Base-by-base conservation (phyloP, 2,888 invertebrate genomes). In the Drosophila picticornis region DNA sequence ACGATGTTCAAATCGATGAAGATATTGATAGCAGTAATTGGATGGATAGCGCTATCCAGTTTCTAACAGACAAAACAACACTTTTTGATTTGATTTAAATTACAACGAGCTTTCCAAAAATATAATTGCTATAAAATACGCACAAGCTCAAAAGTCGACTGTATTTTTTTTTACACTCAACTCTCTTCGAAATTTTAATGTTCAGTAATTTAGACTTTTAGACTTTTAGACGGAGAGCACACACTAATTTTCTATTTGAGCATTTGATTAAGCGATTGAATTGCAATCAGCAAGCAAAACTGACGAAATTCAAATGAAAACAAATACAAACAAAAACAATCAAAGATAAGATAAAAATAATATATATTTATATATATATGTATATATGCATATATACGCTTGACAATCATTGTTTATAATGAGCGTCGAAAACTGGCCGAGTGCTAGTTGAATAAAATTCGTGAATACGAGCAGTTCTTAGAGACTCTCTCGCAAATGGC, bases 1-100 rank as follows among this genome's bases (percentile, higher is more conserved):
- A 87, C 50, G 75, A 86, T 48, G 83, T 91, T 0, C 77, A 91
- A 65, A 69, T 93, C 25, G 90, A 84, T 61, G 80, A 88, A 52
- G 75, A 73, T 25, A 83, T 91, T 25, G 72, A 83, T 29, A 10
- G 43, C 13, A 50, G 43, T 1, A 40, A 22, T 13, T 79, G 80
- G 80, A 50, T 58, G 4, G n/a, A 64, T 9, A 50, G 29, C 19
- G 56, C 61, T 4, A 2, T 6, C 6, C 6, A n/a, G 10, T 66
- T 59, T 38, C 0, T 68, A 16, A 36, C 31, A 2, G n/a, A 51
- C 2, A 19, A 32, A 16, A 25, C 34, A 4, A 16, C 3, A 7
- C 16, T 31, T 1, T 68, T 16, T 9, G 34, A 34, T 29, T 38
- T 4, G 16, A 5, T 4, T 31, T 52, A 31, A 29, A 32, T 22